Conservation (phyloP, 2,888 invertebrate genomes). For the Oxyteleia sp. region DNA sequence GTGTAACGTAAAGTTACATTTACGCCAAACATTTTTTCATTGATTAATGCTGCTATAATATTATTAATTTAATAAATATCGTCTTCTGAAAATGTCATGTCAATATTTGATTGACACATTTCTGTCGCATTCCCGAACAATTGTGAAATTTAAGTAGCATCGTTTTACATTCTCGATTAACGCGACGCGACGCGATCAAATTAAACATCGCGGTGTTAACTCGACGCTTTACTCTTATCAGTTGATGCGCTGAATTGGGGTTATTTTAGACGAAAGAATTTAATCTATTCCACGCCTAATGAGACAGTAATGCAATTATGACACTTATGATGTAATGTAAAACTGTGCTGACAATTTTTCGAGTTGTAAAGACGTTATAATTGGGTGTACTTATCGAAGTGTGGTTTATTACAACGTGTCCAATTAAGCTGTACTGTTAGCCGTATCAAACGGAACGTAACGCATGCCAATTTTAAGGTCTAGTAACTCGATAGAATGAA, state of each 20-base stretch:
- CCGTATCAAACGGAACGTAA: slow-evolving; percentile 40
- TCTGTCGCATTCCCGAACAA: no score
- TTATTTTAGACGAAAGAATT: slow-evolving; percentile 29
- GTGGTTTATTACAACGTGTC: slow-evolving; percentile 45
- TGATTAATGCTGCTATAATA: no score
- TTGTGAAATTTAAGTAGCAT: background rate
- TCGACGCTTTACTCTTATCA: slow-evolving; percentile 20
- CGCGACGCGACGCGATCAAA: slow-evolving; percentile 11
- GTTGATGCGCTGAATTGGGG: slow-evolving; percentile 10
- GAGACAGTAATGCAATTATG: slow-evolving; percentile 17
- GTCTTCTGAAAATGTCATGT: no score
- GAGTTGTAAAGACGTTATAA: slow-evolving; percentile 27
- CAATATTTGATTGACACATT: no score
- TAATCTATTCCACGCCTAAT: slow-evolving; percentile 36
- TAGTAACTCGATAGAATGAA: slow-evolving; percentile 44
- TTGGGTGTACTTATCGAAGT: slow-evolving; percentile 42
- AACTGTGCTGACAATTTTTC: slow-evolving; percentile 41
- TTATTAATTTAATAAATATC: no score
- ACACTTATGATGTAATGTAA: slow-evolving; percentile 40
- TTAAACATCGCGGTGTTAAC: slow-evolving; percentile 17
- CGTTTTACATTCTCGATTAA: background rate
- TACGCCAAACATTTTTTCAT: no score
- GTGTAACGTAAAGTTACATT: no score
- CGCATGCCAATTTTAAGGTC: slow-evolving; percentile 47
- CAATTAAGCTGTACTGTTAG: slow-evolving; percentile 44